Base-by-base conservation (phyloP, 1,140 invertebrate species). In the Xylocopa sonorina region DNA sequence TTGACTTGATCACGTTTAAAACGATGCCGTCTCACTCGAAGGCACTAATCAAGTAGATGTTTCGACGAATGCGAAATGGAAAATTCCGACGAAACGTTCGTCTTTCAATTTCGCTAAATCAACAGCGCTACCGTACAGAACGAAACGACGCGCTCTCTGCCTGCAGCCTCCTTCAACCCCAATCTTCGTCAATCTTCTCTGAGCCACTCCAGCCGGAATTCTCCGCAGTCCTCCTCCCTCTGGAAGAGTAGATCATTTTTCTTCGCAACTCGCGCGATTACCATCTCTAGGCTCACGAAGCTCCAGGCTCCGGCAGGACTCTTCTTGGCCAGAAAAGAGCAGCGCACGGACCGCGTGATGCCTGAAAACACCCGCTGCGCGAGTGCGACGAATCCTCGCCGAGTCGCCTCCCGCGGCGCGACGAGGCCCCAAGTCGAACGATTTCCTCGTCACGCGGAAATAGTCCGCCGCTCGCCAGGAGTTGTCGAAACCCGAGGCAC, bases 361-460 rank as follows among this genome's bases (percentile, higher is more conserved):
- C 24, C 27, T 10, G n/a, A n/a, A n/a, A 48, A 34, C 34, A 68
- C 29, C 34, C 48, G 57, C 41, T 53, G 64, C 32, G 57, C 50
- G 53, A 64, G 55, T 46, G 63, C 62, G 82, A 57, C 68, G 51
- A 64, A 64, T 80, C 57, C 51, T 63, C 21, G 27, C 16, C 48
- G 83, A 64, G 88, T 79, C 88, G 89, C 85, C 89, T 88, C 88
- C 84, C 89, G 78, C 69, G 83, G 75, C 18, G 63, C 66, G 46
- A 18, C 12, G 86, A 77, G 82, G 85, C 64, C 75, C 71, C 64
- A 32, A 75, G n/a, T n/a, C n/a, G 86, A 86, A 88, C 89, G 88
- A 90, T 90, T 91, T 91, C 88, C 90, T 87, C 89, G 81, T 90
- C 82, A 87, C 80, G 82, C 82, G 87, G 85, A 90, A 89, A 91